Evolutionary conservation across 2,888 invertebrate genomes (phyloP).

Genomic region (Dasysyrphus albostriatus): DNA sequence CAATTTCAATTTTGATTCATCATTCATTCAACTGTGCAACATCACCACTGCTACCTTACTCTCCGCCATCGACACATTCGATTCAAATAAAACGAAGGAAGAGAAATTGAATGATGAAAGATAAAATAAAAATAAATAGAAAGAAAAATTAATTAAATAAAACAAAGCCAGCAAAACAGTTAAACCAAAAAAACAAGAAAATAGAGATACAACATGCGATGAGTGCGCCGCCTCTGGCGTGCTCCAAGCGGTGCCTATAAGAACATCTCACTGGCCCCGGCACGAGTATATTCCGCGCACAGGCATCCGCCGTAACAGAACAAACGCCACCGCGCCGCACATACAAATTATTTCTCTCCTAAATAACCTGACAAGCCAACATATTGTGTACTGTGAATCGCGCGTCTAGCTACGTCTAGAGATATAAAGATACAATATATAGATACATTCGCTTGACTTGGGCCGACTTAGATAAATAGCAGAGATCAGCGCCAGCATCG

Average conservation of each 20-base stretch:
- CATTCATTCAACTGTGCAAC: conserved; percentile 63
- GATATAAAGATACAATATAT: neutral
- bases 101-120: conserved; percentile 44
- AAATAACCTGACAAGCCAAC: conserved; percentile 47
- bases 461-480: conserved; percentile 51
- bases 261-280: conserved; percentile 66
- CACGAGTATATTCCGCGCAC: conserved; percentile 64
- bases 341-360: conserved; percentile 60
- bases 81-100: conserved; percentile 2
- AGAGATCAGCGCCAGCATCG: conserved; percentile 55
- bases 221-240: conserved; percentile 44
- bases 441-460: conserved; percentile 36
- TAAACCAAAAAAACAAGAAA: neutral
- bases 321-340: conserved; percentile 17
- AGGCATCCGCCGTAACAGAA: conserved; percentile 66
- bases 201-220: conserved; percentile 36
- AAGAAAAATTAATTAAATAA: conserved; percentile 72
- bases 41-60: neutral
- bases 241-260: conserved; percentile 67
- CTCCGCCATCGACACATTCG: neutral
- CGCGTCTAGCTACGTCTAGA: neutral
- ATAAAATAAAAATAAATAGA: conserved; percentile 68
- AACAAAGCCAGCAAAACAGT: conserved; percentile 52
- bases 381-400: conserved; percentile 25
- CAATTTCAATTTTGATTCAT: conserved; percentile 68